Base-by-base conservation (phyloP, 2,888 invertebrate genomes). In the Electrophaes corylata region DNA sequence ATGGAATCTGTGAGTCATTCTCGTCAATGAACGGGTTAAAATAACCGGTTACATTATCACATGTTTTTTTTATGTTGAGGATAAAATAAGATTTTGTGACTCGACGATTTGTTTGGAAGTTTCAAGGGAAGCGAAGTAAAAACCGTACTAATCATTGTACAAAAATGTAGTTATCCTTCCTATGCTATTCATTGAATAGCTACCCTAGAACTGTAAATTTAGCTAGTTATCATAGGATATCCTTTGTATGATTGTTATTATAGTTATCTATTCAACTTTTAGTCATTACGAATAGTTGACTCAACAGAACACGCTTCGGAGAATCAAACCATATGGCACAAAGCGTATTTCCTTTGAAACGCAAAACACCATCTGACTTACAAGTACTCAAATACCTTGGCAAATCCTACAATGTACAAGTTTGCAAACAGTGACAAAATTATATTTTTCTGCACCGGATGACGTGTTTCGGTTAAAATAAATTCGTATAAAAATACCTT, bases 301-400 rank as follows among this genome's bases (percentile, higher is more conserved):
- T 75, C 75, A 75, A 72, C 73, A 72, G 20, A 20, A 66, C 62
- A 66, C 62, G 44, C 58, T 76, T 72, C 75, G 48, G 49, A 64
- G 72, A 76, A 73, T 41, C 44, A 16, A 41, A 53, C 41, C 57
- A 64, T 60, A 65, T 40, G 49, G 29, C 49, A 44, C 10, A 29
- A 57, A 56, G 49, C 50, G 53, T 48, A 41, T 41, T 41, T 41
- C 12, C 59, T 65, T 54, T 57, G 43, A 45, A 37, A 48, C 35
- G 37, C 50, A 47, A 56, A 55, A 63, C 49, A 8, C 41, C 23
- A 12, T 23, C 20, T 41, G 41, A 23, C 41, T 23, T 20, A 12
- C 12, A 41, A 41, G 20, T 41, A 6, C 19, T 12, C 35, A 6
- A 14, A 35, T 35, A 14, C 35, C 12, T 35, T 35, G 14, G 14